phyloP scores from a whole-genome alignment of 2,888 invertebrate genomes.

The Lamellibrachia columna region DNA sequence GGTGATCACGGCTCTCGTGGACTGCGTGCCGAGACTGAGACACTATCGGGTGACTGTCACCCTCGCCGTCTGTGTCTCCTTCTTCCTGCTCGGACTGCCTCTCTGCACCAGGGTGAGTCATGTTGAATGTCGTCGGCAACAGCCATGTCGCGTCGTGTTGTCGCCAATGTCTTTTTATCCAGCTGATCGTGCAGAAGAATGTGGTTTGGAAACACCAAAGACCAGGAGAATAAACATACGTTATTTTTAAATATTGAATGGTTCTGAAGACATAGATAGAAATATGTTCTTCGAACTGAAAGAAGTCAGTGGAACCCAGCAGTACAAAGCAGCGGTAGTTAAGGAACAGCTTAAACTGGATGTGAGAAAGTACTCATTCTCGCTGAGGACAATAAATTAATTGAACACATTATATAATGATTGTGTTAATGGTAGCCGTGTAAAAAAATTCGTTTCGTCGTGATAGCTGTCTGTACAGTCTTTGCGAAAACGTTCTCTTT shows the following conservation, averaged over 20 bases:
- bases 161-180: neutral
- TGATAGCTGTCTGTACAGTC: neutral
- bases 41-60: slow-evolving; percentile 31
- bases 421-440: neutral
- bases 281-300: too few relatives aligned
- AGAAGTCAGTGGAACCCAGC: too few relatives aligned
- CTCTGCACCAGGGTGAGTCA: slow-evolving; percentile 36
- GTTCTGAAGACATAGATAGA: too few relatives aligned
- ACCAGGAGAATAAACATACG: too few relatives aligned
- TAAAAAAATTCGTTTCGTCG: neutral
- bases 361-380: too few relatives aligned
- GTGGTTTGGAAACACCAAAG: too few relatives aligned
- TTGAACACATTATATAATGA: too few relatives aligned
- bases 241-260: too few relatives aligned
- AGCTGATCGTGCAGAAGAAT: too few relatives aligned
- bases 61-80: slow-evolving; percentile 29
- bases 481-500: neutral
- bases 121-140: neutral
- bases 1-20: slow-evolving; percentile 38
- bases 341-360: too few relatives aligned
- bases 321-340: too few relatives aligned
- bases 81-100: slow-evolving; percentile 39
- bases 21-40: slow-evolving; percentile 33
- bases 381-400: too few relatives aligned
- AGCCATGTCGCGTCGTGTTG: neutral